Evolutionary conservation across 2,113 vertebrate genomes (phyloP).

Genomic region (Trematocara macrostoma): DNA sequence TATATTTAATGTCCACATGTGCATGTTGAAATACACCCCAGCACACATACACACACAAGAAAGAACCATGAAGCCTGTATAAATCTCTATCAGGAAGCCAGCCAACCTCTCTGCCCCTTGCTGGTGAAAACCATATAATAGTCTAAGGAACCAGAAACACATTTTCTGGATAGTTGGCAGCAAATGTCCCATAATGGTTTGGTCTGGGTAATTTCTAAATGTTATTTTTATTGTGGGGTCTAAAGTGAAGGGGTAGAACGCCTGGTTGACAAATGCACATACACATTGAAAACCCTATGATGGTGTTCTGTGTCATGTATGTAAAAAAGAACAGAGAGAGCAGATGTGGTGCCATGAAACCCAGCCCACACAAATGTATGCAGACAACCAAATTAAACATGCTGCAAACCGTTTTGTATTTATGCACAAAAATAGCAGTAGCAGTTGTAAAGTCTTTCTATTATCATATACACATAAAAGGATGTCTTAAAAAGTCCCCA

Average conservation of each 20-base stretch:
- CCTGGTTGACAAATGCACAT: conserved; percentile 14
- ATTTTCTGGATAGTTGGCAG: conserved; percentile 75
- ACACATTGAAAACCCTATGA: background rate
- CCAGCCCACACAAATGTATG: conserved; percentile 25
- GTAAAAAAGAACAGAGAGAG: background rate
- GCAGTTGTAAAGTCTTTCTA: conserved; percentile 1
- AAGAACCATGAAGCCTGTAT: conserved; percentile 56
- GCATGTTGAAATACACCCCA: conserved; percentile 17
- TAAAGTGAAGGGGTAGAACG: background rate
- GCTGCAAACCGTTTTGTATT: conserved; percentile 3
- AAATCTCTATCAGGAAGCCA: conserved; percentile 71
- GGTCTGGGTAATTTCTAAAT: conserved; percentile 62
- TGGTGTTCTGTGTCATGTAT: conserved; percentile 4
- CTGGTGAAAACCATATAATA: conserved; percentile 68
- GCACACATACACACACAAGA: conserved; percentile 10
- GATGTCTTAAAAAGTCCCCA: background rate
- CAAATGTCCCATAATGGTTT: conserved; percentile 72
- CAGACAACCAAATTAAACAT: conserved; percentile 55
- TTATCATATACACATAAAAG: background rate
- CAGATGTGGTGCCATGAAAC: conserved; percentile 26
- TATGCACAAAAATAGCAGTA: conserved; percentile 38
- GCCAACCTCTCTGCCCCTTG: conserved; percentile 56
- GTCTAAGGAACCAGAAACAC: conserved; percentile 68
- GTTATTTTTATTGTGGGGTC: conserved; percentile 57
- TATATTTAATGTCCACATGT: conserved; percentile 16